Percentiles rank a stretch among this genome's conserved stretches.
phyloP scores from a whole-genome alignment of 2,113 vertebrate species.

The Callipepla californica region DNA sequence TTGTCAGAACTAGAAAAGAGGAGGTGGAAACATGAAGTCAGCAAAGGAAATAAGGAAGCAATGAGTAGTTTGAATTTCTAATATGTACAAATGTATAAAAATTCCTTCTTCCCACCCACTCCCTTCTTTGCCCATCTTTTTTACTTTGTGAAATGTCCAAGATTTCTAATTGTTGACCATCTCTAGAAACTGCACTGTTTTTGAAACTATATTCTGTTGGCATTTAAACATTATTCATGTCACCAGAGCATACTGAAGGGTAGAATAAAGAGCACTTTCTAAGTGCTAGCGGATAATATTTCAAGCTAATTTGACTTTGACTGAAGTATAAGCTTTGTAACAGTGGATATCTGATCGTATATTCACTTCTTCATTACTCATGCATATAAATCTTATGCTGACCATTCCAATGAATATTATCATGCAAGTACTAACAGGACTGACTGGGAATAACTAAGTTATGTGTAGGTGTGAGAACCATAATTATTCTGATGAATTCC shows the following conservation, averaged over 20 bases:
- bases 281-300: slow-evolving; percentile 37
- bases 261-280: neutral
- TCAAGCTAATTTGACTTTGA: slow-evolving; percentile 28
- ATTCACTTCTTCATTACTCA: slow-evolving; percentile 28
- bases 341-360: slow-evolving; percentile 14
- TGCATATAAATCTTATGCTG: slow-evolving; percentile 46
- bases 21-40: neutral
- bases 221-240: slow-evolving; percentile 6
- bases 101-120: neutral
- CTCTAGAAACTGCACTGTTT: slow-evolving; percentile 45
- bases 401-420: slow-evolving; percentile 29
- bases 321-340: slow-evolving; percentile 38
- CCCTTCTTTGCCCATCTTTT: neutral
- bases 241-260: neutral
- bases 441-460: slow-evolving; percentile 24
- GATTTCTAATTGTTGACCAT: neutral
- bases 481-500: slow-evolving; percentile 62
- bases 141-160: neutral
- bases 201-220: slow-evolving; percentile 32
- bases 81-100: neutral
- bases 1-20: neutral
- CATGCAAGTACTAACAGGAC: slow-evolving; percentile 43
- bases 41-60: neutral
- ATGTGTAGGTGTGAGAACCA: slow-evolving; percentile 41
- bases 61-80: neutral